Percentiles rank a stretch among this genome's conserved stretches.
Conservation (phyloP, 2,113 vertebrate genomes). For the Calidris pygmaea region DNA sequence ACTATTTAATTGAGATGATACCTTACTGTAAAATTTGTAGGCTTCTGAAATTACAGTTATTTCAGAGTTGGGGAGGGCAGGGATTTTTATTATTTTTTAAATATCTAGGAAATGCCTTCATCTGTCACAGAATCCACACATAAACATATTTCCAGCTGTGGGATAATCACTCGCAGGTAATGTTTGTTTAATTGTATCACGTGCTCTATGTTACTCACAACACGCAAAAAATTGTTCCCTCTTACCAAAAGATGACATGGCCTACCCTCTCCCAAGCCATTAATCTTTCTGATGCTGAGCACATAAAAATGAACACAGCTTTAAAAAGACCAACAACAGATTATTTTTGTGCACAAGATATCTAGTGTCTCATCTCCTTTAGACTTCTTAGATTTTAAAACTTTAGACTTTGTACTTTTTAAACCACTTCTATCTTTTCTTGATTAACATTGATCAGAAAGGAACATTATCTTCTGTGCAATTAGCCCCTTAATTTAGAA, state of each 20-base stretch:
- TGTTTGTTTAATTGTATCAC: neutral
- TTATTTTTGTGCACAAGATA: neutral
- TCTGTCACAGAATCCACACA: neutral
- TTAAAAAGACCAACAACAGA: rapidly evolving
- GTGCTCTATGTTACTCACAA: neutral
- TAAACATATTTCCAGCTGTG: neutral
- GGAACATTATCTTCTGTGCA: neutral
- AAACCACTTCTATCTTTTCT: neutral
- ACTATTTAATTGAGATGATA: neutral
- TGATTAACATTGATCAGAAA: neutral
- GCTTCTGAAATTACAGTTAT: neutral
- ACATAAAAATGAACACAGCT: neutral
- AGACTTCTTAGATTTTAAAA: neutral
- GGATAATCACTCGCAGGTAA: neutral
- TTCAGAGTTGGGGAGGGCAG: neutral
- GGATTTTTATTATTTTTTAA: neutral
- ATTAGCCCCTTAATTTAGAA: neutral
- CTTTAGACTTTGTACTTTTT: neutral
- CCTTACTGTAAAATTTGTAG: neutral
- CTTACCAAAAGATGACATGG: neutral
- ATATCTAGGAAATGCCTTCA: neutral
- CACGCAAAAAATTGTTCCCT: neutral
- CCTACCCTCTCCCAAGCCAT: neutral
- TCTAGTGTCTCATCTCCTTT: neutral
- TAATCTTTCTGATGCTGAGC: neutral